These are phyloP conservation scores for Onychorhynchus coronatus DNA, from an alignment of 2,113 vertebrate genomes.

Conservation along the genomic window DNA sequence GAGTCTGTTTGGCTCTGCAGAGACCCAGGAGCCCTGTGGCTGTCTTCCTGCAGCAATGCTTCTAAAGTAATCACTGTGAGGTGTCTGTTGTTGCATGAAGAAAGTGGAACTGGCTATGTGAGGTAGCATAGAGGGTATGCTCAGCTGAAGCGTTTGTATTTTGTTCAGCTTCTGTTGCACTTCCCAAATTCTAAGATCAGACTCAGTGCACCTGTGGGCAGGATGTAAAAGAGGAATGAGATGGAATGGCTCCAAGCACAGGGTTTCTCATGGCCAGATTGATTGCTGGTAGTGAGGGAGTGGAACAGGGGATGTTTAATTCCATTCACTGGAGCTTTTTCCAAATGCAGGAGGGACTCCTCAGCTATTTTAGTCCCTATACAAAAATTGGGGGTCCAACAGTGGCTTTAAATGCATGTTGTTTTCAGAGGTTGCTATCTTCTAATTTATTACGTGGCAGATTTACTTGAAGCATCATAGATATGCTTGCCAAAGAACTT, in stretches of 20 bases:
- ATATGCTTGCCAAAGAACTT: background rate
- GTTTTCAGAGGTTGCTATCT: background rate
- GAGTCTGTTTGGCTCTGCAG: background rate
- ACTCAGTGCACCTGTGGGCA: fast-evolving
- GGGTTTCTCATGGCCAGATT: background rate
- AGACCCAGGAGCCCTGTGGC: background rate
- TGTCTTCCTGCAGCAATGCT: background rate
- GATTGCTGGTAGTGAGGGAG: background rate
- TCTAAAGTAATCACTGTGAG: background rate
- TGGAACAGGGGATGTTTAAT: background rate
- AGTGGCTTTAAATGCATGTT: background rate
- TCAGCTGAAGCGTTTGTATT: background rate
- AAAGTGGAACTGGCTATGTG: fast-evolving
- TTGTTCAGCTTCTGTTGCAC: background rate
- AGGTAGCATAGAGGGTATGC: background rate
- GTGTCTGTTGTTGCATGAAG: background rate
- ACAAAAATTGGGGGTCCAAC: background rate
- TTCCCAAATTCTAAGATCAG: background rate
- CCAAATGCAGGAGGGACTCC: background rate
- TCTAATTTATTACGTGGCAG: background rate
- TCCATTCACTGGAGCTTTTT: background rate
- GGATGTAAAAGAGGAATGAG: background rate
- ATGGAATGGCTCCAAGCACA: background rate
- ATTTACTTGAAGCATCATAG: background rate
- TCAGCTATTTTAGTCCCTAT: background rate